Evolutionary conservation across 2,888 invertebrate species (phyloP), one percentile per base, ranked within the genome.

Genomic region (Trissolcus brochymenae): DNA sequence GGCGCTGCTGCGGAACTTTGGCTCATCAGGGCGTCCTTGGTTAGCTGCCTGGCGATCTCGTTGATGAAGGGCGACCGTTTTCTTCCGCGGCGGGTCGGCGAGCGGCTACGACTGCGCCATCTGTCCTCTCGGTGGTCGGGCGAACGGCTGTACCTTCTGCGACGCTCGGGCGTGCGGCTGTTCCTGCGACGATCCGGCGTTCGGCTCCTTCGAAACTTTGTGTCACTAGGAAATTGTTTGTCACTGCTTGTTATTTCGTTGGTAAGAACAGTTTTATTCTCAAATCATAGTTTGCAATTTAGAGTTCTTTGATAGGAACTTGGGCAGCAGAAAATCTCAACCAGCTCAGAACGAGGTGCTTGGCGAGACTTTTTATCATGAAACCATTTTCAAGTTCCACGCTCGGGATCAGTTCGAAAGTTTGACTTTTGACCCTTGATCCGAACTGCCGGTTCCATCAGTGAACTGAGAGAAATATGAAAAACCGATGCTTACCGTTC

Each of bases 41-140:
- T 81, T n/a, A 89, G 79, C 35, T 88, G 87, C 19, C 89, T 82
- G 0, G 86, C 84, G n/a, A 89, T 81, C 75, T 89, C 88, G 65
- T 88, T 87, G 76, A 89, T 86, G 62, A 89, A 89, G 0, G 89
- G 89, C 35, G 89, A 88, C 17, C 89, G 85, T 62, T 86, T 87
- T 19, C 88, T 82, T 25, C 70, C 16, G 0, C 88, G 86, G 19
- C 84, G 84, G 17, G 84, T 84, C 2, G 83, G 78, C 0, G 88
- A 86, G 13, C 80, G 84, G 77, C 85, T 87, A 9, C 49, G 21
- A 16, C 59, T 82, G 14, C 81, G 78, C 54, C 84, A 82, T 43
- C 84, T 83, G 6, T 82, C 84, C 9, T 83, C 84, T 17, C 84
- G 80, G 70, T 84, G 81, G 14, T 59, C 79, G 1, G 88, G 87